Percentiles rank a stretch among this genome's conserved stretches.
Evolutionary conservation across 2,113 vertebrate genomes (phyloP).

Genomic region (Desmodus rotundus): DNA sequence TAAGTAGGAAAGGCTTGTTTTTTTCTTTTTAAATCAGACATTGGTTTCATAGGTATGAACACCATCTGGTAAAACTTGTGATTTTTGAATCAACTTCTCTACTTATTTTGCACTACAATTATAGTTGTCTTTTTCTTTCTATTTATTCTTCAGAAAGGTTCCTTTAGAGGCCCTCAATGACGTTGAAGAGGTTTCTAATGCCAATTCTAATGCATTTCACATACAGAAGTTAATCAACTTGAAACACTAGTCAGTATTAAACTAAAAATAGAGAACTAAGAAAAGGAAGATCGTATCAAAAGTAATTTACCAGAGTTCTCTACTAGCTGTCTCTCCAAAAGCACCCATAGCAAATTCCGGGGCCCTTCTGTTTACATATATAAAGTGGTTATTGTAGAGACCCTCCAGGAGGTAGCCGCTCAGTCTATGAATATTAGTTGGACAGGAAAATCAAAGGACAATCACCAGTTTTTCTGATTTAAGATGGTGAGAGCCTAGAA

Average conservation of each 20-base stretch:
- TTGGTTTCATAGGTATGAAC: neutral
- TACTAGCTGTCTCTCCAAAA: neutral
- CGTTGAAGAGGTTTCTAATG: conserved; percentile 4
- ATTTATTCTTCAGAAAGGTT: neutral
- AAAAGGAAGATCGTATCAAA: neutral
- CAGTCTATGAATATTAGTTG: neutral
- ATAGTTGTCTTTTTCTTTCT: neutral
- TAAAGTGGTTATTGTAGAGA: neutral
- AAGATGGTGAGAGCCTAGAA: neutral
- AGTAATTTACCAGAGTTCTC: neutral
- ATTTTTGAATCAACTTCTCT: conserved; percentile 24
- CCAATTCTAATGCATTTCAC: neutral
- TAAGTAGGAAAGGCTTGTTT: neutral
- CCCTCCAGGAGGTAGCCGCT: neutral
- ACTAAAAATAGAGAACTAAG: conserved; percentile 1
- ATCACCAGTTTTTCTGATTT: conserved; percentile 20
- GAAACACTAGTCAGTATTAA: neutral
- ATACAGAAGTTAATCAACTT: neutral
- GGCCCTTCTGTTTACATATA: neutral
- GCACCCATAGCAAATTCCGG: neutral
- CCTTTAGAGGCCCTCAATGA: neutral
- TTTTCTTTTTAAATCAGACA: neutral
- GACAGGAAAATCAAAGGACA: neutral
- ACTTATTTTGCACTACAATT: neutral
- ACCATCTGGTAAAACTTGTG: neutral